Evolutionary conservation across 2,113 vertebrate species (phyloP), one percentile per base, ranked within the genome.

Genomic region (Kryptolebias marmoratus): DNA sequence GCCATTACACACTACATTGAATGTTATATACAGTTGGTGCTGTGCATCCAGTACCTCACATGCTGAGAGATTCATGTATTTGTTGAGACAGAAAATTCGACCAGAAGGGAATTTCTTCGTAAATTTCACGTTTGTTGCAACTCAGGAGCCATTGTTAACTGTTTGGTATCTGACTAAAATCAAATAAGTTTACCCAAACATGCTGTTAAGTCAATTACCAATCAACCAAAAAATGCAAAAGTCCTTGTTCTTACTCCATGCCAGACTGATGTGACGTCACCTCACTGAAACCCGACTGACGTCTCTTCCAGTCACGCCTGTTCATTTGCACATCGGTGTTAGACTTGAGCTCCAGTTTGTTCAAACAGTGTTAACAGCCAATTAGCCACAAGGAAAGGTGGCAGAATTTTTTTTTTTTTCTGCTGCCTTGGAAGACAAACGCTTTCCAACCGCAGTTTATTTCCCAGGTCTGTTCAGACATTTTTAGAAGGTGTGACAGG

Each of bases 351-450:
- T 71, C 50, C 30, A 71, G 80, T 88, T 89, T 71, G 78, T 82
- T 90, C 86, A 90, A 89, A 44, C 22, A 45, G 82, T 71, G 87
- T 88, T 91, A 88, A 92, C 79, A 89, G 83, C 87, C 87, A 90
- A 91, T 93, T 92, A 92, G 81, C 63, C 31, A 18, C 44, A 58
- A 87, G 70, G n/a, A 50, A 77, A 84, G 76, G 83, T 75, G 82
- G 47, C 39, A 39, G 75, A 66, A 22, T 22, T 79, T 85, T 87
- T 77, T 81, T 86, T 31, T 82, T 22, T 56, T 85, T 71, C 75
- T 83, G 63, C 87, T 60, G 62, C 63, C 28, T 73, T 52, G 76
- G 64, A 86, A 86, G 80, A 83, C 80, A 65, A 77, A 68, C 59
- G 49, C 55, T 87, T 91, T 85, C 86, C 86, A 86, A 54, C 8